phyloP scores from a whole-genome alignment of 2,888 invertebrate species.

The Glaucopsyche alexis region DNA sequence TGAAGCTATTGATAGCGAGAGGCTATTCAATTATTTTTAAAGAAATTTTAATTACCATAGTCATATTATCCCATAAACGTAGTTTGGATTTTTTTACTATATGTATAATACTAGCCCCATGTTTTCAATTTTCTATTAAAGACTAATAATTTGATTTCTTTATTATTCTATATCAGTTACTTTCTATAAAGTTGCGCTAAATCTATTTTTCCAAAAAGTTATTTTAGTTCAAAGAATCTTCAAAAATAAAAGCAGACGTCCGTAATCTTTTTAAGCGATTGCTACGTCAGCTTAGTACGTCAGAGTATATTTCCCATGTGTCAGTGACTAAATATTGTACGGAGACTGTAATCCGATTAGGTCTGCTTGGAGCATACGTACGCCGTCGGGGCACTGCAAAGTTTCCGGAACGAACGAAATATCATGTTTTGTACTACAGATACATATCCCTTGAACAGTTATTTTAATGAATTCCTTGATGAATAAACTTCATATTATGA shows the following conservation, averaged over 20 bases:
- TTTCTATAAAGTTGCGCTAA: no score
- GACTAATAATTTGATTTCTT: no score
- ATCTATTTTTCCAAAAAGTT: neutral
- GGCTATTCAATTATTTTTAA: no score
- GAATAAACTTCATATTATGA: neutral
- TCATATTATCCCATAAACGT: no score
- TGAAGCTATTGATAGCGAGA: no score
- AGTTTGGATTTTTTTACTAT: no score
- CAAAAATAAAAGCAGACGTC: slow-evolving; percentile 2
- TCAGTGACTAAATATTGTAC: slow-evolving; percentile 55
- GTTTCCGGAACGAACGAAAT: slow-evolving; percentile 18
- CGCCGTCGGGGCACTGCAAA: neutral
- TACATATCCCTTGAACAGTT: neutral
- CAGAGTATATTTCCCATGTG: slow-evolving; percentile 67
- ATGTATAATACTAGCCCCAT: no score
- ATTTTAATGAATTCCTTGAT: neutral
- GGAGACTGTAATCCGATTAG: slow-evolving; percentile 66
- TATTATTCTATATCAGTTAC: no score
- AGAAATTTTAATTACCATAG: no score
- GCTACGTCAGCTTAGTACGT: neutral
- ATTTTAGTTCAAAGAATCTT: neutral
- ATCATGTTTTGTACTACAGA: neutral
- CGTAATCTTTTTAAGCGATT: slow-evolving; percentile 31
- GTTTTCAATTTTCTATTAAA: no score
- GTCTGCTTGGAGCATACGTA: slow-evolving; percentile 32